Evolutionary conservation across 1,140 invertebrate genomes (phyloP), one percentile per base, ranked within the genome.

Genomic region (Elysia chlorotica): DNA sequence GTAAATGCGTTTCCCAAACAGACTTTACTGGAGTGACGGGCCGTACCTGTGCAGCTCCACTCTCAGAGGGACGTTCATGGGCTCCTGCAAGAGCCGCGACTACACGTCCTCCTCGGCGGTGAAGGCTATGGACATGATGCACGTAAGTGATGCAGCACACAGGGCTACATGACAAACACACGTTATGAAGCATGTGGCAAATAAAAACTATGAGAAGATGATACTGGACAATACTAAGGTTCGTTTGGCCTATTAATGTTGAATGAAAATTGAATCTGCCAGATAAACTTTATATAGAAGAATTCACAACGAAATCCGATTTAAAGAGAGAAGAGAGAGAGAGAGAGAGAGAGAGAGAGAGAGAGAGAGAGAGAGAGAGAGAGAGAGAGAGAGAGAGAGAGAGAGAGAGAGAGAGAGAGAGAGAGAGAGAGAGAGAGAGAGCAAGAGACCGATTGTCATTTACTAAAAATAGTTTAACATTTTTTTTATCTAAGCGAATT

Each of bases 1-100:
- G n/a, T n/a, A n/a, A n/a, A n/a, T n/a, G n/a, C n/a, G n/a, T n/a
- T n/a, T n/a, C n/a, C n/a, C n/a, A n/a, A n/a, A n/a, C 67, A 70
- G 67, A n/a, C 54, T 70, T 31, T 70, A 70, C 56, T 70, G 67
- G 67, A 70, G 67, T 61, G 67, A 70, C 25, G 67, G 67, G 1
- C 56, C 53, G n/a, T 70, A 37, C 17, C 54, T 70, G 10, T 59
- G 67, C 23, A 53, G 41, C n/a, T 30, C 67, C 35, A 61, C 53
- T 6, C 31, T 70, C n/a, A 61, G 2, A 5, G 67, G 54, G 5
- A 36, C 36, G 6, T 23, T 61, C 6, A 23, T 70, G 31, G 67
- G 25, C 17, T 33, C 36, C 31, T 70, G 53, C 25, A 33, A 57
- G 31, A 35, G n/a, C 19, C 53, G 31, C 19, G 67, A 61, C n/a